These are phyloP conservation scores for Anticlea derivata DNA, from an alignment of 2,888 invertebrate genomes.

Conservation along the genomic window DNA sequence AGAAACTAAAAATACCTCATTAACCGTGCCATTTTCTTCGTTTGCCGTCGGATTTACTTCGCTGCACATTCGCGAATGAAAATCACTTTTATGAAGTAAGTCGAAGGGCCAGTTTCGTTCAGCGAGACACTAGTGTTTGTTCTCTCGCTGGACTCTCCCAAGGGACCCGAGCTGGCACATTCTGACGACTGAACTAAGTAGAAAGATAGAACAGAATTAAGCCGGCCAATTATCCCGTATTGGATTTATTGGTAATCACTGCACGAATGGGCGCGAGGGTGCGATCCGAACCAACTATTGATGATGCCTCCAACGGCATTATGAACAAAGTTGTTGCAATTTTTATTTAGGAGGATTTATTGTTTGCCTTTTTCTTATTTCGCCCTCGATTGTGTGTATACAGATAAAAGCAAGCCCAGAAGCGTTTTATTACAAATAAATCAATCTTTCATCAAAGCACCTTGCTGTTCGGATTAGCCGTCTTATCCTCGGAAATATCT, in stretches of 20 bases:
- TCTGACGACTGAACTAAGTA: constrained; percentile 84
- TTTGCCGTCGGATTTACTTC: constrained; percentile 58
- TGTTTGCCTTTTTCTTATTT: constrained; percentile 75
- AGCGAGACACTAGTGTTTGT: constrained; percentile 64
- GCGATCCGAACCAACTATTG: constrained; percentile 82
- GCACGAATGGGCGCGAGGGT: constrained; percentile 84
- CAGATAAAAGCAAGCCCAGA: constrained; percentile 71
- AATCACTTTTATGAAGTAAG: constrained; percentile 54
- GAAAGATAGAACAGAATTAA: constrained; percentile 84
- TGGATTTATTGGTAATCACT: constrained; percentile 85
- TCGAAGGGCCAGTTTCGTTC: constrained; percentile 64
- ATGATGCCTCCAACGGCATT: constrained; percentile 81
- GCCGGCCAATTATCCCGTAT: constrained; percentile 84
- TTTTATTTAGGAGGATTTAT: constrained; percentile 82
- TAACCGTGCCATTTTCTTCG: constrained; percentile 69
- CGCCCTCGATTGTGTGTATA: constrained; percentile 68
- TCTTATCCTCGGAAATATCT: constrained; percentile 41
- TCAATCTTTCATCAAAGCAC: constrained; percentile 66
- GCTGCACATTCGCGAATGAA: constrained; percentile 51
- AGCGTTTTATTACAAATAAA: constrained; percentile 71
- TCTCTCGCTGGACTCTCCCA: constrained; percentile 76
- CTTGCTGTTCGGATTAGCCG: constrained; percentile 51
- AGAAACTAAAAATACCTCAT: constrained; percentile 68
- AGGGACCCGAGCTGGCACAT: constrained; percentile 82
- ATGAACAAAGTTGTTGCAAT: constrained; percentile 83